Conservation (phyloP, 2,888 invertebrate genomes). For the Limenitis camilla region DNA sequence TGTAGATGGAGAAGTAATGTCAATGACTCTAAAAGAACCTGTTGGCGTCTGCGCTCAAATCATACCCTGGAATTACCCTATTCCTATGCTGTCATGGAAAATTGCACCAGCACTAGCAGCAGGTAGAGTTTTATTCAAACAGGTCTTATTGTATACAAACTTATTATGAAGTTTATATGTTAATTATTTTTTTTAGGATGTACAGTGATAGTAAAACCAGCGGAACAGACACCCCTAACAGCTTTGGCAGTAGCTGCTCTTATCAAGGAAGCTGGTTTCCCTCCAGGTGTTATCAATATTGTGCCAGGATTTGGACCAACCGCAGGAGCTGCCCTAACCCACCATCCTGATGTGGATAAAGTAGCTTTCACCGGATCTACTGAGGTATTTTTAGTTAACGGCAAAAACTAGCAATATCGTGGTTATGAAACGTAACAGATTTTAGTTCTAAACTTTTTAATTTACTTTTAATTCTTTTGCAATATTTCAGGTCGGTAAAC, state of each 20-base stretch:
- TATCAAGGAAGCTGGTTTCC: too few species aligned
- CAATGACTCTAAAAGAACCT: conserved; percentile 91
- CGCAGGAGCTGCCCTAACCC: conserved; percentile 85
- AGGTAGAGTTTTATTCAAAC: conserved; percentile 36
- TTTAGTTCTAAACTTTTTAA: too few species aligned
- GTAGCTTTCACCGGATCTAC: conserved; percentile 83
- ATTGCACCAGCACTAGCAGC: conserved; percentile 86
- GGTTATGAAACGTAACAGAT: not conserved
- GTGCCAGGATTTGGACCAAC: conserved; percentile 90
- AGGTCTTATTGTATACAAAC: not conserved
- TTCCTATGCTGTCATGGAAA: conserved; percentile 96
- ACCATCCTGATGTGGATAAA: conserved; percentile 86
- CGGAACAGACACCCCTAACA: conserved; percentile 95
- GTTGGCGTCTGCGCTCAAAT: conserved; percentile 92
- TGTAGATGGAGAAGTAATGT: conserved; percentile 84
- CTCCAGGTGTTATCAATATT: conserved; percentile 92
- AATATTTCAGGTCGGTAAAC: conserved; percentile 76
- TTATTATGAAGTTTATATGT: not conserved
- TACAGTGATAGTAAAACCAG: conserved; percentile 91
- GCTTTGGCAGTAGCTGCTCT: conserved; percentile 91
- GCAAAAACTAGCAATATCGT: too few species aligned
- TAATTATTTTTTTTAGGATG: conserved; percentile 69
- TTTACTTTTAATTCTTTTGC: too few species aligned
- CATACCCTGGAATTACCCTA: conserved; percentile 95
- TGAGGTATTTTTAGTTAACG: conserved; percentile 37